Evolutionary conservation across 92 coral and sea anemone genomes (phyloP), one percentile per base, ranked within the genome.

Genomic region (Siderastrea siderea): DNA sequence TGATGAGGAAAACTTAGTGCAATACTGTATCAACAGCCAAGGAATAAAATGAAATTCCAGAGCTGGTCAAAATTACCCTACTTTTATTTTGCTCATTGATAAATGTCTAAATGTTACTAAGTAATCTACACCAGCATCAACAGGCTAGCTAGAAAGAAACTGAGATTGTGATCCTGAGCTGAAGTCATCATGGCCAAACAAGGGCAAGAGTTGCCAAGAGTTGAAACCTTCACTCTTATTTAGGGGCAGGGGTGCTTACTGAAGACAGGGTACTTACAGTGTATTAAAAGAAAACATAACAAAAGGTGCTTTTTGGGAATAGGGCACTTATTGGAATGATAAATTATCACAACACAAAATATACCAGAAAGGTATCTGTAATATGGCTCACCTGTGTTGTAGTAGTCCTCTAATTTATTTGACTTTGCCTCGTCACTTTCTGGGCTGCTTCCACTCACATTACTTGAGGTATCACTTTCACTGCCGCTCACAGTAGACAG

Each of bases 331-430:
- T 1, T 14, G 13, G 7, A 57, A 10, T 76, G 9, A 64, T 19
- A 16, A 64, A 57, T 76, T 76, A 76, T 76, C 68, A 58, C 68
- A 77, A 60, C 69, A 61, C 71, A 61, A 47, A 61, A 60, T 46
- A 45, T 60, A 54, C 87, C 53, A 70, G 8, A 70, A 38, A 71
- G 46, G 38, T 26, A 26, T 26, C 38, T 26, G 38, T 26, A 26
- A 26, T 26, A 26, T 83, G 83, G 71, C 87, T 83, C 61, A 83
- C 87, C 87, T 1, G 71, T 47, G 80, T 83, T 83, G 87, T 44
- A 83, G 71, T 71, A 71, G 55, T 71, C 80, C 57, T 68, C 86
- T 44, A 82, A 74, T 54, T 82, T 70, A 5, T 19, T 82, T 69
- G 79, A 2, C 79, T 71, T 83, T 71, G 52, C 69, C 47, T 38